A percentile compares a stretch with the other conserved stretches of the same genome.
These are phyloP conservation scores for Hypercompe scribonia DNA, from an alignment of 2,888 invertebrate species.

Conservation along the genomic window DNA sequence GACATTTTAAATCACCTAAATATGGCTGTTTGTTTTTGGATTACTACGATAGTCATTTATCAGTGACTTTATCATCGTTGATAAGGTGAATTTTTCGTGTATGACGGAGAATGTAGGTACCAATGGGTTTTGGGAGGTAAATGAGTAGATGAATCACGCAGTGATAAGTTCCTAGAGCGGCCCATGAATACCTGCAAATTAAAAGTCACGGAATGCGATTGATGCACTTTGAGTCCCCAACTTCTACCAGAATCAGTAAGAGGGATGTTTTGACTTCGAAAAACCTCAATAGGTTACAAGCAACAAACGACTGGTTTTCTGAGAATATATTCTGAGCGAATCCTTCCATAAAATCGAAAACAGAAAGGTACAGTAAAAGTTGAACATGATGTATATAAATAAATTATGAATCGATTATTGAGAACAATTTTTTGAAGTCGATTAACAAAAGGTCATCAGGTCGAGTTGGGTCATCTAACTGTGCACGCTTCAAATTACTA, in stretches of 20 bases:
- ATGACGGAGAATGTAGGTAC: background rate
- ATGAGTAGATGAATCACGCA: too few species aligned
- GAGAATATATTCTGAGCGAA: too few species aligned
- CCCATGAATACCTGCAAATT: too few species aligned
- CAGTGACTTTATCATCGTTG: background rate
- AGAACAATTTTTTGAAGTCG: background rate
- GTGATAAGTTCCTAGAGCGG: too few species aligned
- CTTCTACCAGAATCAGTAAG: too few species aligned
- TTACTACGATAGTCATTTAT: background rate
- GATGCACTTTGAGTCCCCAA: too few species aligned
- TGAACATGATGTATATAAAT: background rate
- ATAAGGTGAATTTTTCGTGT: background rate
- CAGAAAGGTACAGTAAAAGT: background rate
- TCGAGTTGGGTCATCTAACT: background rate
- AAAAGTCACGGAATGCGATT: too few species aligned
- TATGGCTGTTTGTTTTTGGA: background rate
- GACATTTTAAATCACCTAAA: background rate
- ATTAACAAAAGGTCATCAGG: background rate
- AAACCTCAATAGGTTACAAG: too few species aligned
- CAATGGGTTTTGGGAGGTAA: too few species aligned
- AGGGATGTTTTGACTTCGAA: too few species aligned
- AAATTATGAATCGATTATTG: background rate
- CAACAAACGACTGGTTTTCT: too few species aligned
- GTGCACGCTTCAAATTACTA: background rate
- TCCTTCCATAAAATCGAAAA: background rate